Evolutionary conservation across 2,888 invertebrate genomes (phyloP).

Genomic region (Branchinecta sandiegonensis): DNA sequence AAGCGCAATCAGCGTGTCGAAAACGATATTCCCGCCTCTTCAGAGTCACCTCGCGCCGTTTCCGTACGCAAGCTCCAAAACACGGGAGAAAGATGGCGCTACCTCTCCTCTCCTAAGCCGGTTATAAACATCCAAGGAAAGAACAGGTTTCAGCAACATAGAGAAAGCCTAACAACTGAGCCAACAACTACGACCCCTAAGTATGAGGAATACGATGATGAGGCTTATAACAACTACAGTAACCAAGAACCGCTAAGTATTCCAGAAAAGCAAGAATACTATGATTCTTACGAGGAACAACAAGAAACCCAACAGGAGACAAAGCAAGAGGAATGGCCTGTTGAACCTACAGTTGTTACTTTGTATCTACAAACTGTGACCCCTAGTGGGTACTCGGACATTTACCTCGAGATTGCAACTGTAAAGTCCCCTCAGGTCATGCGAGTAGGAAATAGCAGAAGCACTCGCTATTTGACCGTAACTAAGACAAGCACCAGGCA

Average conservation of each 20-base stretch:
- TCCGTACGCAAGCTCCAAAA: constrained; percentile 13
- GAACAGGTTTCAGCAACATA: constrained; percentile 5
- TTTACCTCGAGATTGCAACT: constrained; percentile 68
- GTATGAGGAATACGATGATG: constrained; percentile 17
- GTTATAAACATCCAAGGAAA: constrained; percentile 56
- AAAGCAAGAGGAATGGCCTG: constrained; percentile 23
- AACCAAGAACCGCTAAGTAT: constrained; percentile 14
- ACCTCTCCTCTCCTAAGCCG: constrained; percentile 75
- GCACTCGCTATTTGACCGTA: constrained; percentile 72
- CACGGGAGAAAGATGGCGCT: constrained; percentile 66
- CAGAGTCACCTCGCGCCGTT: not conserved
- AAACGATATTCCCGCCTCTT: not conserved
- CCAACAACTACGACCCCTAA: constrained; percentile 19
- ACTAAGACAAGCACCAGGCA: constrained; percentile 38
- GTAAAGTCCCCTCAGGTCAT: constrained; percentile 78
- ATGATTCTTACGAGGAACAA: constrained; percentile 24
- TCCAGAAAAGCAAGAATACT: constrained; percentile 25
- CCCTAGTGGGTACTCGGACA: constrained; percentile 65
- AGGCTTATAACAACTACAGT: constrained; percentile 20
- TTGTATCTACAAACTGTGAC: constrained; percentile 77
- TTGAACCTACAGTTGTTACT: constrained; percentile 46
- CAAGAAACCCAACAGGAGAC: constrained; percentile 36
- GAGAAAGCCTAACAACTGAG: not conserved
- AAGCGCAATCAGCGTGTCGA: constrained; percentile 8
- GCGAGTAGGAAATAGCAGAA: constrained; percentile 70